phyloP scores from a whole-genome alignment of 2,797 vertebrate genomes.

The Melanotaenia parkinsoni region DNA sequence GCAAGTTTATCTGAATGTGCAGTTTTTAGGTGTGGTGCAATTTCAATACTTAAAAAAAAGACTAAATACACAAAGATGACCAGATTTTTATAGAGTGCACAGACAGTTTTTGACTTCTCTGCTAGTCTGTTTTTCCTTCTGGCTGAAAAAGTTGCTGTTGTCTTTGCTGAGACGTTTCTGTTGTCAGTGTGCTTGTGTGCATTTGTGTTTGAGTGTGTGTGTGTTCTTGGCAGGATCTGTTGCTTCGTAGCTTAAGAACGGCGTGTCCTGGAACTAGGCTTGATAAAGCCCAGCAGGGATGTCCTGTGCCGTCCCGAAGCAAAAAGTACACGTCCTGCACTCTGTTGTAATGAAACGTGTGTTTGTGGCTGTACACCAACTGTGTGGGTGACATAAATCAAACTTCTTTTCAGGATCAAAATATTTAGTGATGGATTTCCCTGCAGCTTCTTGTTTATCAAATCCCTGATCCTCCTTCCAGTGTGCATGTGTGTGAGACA shows the following conservation, averaged over 20 bases:
- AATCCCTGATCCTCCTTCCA: constrained; percentile 4
- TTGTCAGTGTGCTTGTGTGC: constrained; percentile 26
- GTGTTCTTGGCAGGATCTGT: constrained; percentile 67
- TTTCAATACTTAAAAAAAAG: constrained; percentile 6
- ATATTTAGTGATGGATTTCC: constrained; percentile 19
- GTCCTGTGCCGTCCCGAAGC: constrained; percentile 63
- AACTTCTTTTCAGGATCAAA: constrained; percentile 15
- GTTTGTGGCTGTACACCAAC: constrained; percentile 10
- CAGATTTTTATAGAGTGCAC: constrained; percentile 16
- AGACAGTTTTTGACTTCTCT: constrained; percentile 9
- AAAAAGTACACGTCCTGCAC: constrained; percentile 29
- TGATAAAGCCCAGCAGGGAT: constrained; percentile 74
- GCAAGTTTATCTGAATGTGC: constrained; percentile 7
- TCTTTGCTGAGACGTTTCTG: constrained; percentile 50
- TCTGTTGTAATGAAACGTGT: constrained; percentile 36
- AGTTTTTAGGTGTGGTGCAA: constrained; percentile 20
- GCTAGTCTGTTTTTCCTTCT: constrained; percentile 17
- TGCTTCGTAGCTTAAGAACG: constrained; percentile 69
- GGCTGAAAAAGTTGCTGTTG: constrained; percentile 54
- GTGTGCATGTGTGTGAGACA: constrained; percentile 23
- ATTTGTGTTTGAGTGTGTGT: constrained; percentile 17
- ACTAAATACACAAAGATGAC: constrained; percentile 5
- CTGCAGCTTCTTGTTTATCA: constrained; percentile 8
- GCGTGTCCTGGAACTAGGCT: constrained; percentile 70
- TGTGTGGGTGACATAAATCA: constrained; percentile 1